Base-by-base conservation (phyloP, 2,888 invertebrate species). In the Aquatica leii region DNA sequence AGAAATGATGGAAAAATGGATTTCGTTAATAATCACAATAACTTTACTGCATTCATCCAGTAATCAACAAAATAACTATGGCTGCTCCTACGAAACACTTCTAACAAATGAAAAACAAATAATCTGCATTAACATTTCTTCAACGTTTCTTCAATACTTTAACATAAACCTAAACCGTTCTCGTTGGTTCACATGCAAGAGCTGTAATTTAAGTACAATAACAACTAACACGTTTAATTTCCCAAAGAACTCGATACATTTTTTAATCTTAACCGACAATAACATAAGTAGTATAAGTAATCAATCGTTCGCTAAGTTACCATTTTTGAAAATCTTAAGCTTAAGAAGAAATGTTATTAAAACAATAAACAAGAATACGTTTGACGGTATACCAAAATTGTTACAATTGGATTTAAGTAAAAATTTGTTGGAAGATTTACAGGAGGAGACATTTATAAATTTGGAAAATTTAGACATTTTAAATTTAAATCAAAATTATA, bases 391-490 rank as follows among this genome's bases (percentile, higher is more conserved):
- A 0, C 78, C 77, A 24, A 69, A 80, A 14, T 66, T 82, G 49
- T 46, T 72, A 5, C 78, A 80, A 49, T 61, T 82, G 5, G 80
- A 80, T 66, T 64, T 82, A 56, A 77, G 77, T 55, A 61, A 66
- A 12, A 82, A 82, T 66, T 60, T 57, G 24, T 50, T 82, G 11
- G 72, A 71, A 56, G 74, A 75, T 14, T 54, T 84, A 2, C 71
- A 73, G 0, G 78, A 75, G 17, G 77, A 80, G 35, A 67, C 78
- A 2, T 83, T 84, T 69, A 64, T 73, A 1, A 80, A 80, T 21
- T 62, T 83, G 49, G 74, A 74, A 43, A 80, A 74, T 51, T 72
- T 84, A 35, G 79, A 80, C 62, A 75, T 80, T 14, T 69, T 83
- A 17, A 80, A 78, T 41, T 59, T 83, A 68, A 77, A 78, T 59